Percentiles rank a stretch among this genome's conserved stretches.
Evolutionary conservation across 2,797 vertebrate genomes (phyloP).

Genomic region (Prionace glauca): DNA sequence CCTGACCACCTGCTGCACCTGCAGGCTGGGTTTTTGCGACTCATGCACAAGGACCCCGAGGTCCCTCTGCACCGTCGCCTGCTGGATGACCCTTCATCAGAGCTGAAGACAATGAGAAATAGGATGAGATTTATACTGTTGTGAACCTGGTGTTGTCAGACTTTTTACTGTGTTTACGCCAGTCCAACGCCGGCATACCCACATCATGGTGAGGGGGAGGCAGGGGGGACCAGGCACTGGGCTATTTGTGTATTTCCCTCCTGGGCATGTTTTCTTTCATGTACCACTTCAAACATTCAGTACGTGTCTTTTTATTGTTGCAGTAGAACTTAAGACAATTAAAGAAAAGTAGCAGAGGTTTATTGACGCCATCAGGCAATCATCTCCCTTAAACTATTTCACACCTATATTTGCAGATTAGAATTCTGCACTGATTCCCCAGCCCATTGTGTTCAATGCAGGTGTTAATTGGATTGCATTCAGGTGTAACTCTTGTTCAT

Average conservation of each 20-base stretch:
- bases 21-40: too few species aligned
- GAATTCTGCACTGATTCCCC: not conserved
- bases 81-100: too few species aligned
- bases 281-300: not conserved
- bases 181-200: too few species aligned
- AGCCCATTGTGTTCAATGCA: not conserved
- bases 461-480: not conserved
- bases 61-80: too few species aligned
- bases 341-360: not conserved
- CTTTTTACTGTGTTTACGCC: too few species aligned
- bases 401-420: not conserved
- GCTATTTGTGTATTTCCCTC: not conserved
- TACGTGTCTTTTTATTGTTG: not conserved
- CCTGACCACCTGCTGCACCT: too few species aligned
- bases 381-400: not conserved
- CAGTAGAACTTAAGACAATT: not conserved
- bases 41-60: too few species aligned
- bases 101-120: too few species aligned
- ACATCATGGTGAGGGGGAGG: too few species aligned
- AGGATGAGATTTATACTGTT: too few species aligned
- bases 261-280: not conserved
- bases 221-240: too few species aligned
- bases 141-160: too few species aligned
- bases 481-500: not conserved
- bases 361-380: not conserved